phyloP scores from a whole-genome alignment of 1,140 invertebrate genomes.

The Zelostemma sp. region DNA sequence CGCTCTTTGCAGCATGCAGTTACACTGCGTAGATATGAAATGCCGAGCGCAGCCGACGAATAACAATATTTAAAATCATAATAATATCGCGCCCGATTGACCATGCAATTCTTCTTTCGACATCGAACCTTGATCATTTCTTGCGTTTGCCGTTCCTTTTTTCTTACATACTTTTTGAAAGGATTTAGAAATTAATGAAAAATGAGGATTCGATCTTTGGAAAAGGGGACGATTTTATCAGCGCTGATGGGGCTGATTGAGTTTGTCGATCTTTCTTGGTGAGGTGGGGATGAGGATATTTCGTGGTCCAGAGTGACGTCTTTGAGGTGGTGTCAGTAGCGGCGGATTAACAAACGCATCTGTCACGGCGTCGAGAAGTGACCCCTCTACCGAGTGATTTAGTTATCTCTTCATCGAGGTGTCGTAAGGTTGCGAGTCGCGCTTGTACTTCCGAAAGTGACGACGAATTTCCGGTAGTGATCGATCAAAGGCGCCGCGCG shows the following conservation, averaged over 20 bases:
- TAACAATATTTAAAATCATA: conserved; percentile 4
- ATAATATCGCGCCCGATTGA: not conserved
- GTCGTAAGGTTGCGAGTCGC: conserved; percentile 49
- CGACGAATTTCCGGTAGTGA: conserved; percentile 40
- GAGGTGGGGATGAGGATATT: conserved; percentile 35
- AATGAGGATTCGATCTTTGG: not conserved
- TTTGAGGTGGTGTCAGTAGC: conserved; percentile 57
- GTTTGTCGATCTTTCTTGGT: not conserved
- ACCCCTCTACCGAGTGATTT: conserved; percentile 63
- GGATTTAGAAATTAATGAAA: too few relatives aligned
- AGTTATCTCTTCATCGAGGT: conserved; percentile 62
- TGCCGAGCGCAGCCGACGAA: not conserved
- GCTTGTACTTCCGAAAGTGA: conserved; percentile 36
- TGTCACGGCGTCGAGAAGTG: conserved; percentile 54
- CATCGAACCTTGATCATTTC: not conserved
- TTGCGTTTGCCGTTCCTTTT: too few relatives aligned
- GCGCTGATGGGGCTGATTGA: not conserved
- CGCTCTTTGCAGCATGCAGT: conserved; percentile 35
- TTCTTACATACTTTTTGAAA: too few relatives aligned
- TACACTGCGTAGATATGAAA: conserved; percentile 44
- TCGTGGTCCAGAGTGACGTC: conserved; percentile 52
- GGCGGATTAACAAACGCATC: conserved; percentile 65
- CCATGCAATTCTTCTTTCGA: not conserved
- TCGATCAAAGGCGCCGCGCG: conserved; percentile 33
- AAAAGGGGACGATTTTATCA: conserved; percentile 1